phyloP scores from a whole-genome alignment of 2,797 vertebrate genomes.

The Neostethus bicornis region DNA sequence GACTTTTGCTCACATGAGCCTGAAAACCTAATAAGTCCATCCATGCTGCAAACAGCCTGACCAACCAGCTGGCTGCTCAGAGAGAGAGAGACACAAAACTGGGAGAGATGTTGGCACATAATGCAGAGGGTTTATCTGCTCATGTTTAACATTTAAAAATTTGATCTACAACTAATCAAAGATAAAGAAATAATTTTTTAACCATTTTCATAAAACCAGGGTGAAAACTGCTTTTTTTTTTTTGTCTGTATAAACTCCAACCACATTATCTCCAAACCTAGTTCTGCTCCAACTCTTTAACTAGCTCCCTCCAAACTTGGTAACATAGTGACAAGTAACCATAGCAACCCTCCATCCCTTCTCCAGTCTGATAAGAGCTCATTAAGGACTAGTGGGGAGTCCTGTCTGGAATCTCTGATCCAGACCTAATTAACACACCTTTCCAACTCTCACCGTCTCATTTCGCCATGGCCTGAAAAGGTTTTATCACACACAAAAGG shows the following conservation, averaged over 20 bases:
- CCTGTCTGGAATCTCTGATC: constrained; percentile 42
- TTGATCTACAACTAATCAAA: neutral
- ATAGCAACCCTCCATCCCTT: constrained; percentile 20
- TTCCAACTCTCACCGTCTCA: constrained; percentile 24
- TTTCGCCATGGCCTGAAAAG: neutral
- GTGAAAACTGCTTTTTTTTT: neutral
- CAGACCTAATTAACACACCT: constrained; percentile 64
- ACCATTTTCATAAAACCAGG: neutral
- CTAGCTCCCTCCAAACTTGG: constrained; percentile 25
- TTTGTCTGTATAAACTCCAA: constrained; percentile 3
- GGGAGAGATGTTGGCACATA: too few relatives aligned
- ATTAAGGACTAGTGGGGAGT: constrained; percentile 58
- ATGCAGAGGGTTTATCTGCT: constrained; percentile 2
- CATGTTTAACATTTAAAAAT: neutral
- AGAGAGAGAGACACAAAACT: too few relatives aligned
- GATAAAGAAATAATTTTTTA: neutral
- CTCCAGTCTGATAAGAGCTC: constrained; percentile 46
- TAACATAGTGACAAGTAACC: constrained; percentile 31
- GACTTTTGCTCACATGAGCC: too few relatives aligned
- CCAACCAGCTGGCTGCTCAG: too few relatives aligned
- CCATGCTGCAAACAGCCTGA: too few relatives aligned
- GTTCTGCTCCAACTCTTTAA: constrained; percentile 3
- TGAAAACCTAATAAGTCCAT: too few relatives aligned
- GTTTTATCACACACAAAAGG: constrained; percentile 9
- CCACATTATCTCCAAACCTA: neutral